Evolutionary conservation across 2,888 invertebrate species (phyloP), one percentile per base, ranked within the genome.

Genomic region (Gymnoscelis rufifasciata): DNA sequence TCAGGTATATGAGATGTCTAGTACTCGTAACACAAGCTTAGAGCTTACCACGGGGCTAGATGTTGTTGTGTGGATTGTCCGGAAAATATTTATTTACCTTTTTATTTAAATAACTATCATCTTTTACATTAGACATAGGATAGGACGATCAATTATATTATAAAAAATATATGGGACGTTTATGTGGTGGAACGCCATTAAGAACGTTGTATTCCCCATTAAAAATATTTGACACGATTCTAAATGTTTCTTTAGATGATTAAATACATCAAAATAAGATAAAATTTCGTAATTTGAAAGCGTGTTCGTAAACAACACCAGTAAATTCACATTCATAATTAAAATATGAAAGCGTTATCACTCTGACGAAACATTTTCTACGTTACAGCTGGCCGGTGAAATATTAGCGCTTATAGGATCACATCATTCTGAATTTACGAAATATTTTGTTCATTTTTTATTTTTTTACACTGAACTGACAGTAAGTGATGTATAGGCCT

Each of bases 301-400:
- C 31, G 13, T 29, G 43, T 13, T 38, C 44, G 46, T 24, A 45
- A 46, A 50, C 14, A 33, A 33, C 46, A 38, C 28, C 42, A 38
- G 42, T 54, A 56, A 52, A 52, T 54, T 52, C 39, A 19, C 24
- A 51, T 45, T 28, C 45, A 49, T 24, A 42, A 50, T 52, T 50
- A 45, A 51, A 48, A 44, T 48, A 41, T 50, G 42, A 47, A 44
- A 43, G 42, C 47, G 40, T 48, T 36, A 54, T 43, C 30, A 30
- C 27, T 43, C 39, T 47, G 52, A 47, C 47, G 48, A 36, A 26
- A 42, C 46, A 42, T 39, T 38, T 43, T 51, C 44, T 43, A 41
- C 46, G 36, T 46, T 38, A 47, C 42, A 47, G 43, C 48, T 40
- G 47, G 49, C 28, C 6, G 3, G 43, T 48, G 50, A 52, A 28